These are phyloP conservation scores for Grammomys surdaster DNA, from an alignment of 2,113 vertebrate genomes.

Conservation along the genomic window DNA sequence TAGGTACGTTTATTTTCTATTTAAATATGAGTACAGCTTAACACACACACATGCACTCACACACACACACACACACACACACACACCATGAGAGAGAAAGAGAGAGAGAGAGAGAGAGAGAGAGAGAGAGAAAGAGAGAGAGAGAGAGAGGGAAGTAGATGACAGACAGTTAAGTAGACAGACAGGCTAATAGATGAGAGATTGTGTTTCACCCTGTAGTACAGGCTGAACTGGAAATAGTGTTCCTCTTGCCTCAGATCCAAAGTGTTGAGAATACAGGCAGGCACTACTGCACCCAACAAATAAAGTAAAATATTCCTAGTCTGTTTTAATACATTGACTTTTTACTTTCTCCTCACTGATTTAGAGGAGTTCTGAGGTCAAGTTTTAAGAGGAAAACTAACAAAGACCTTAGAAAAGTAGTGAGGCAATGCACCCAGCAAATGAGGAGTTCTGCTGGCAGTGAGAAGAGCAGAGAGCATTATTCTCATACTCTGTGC, in stretches of 20 bases:
- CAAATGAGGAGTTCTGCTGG: not conserved
- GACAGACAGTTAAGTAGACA: no score
- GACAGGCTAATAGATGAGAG: not conserved
- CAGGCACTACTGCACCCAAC: not conserved
- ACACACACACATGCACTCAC: not conserved
- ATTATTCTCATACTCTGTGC: not conserved
- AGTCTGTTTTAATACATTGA: not conserved
- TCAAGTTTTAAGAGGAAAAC: not conserved
- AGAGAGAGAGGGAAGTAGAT: no score
- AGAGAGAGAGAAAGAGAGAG: not conserved
- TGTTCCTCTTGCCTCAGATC: not conserved
- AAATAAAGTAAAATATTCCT: not conserved
- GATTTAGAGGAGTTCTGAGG: not conserved
- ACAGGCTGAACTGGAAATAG: not conserved
- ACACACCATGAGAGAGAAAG: not conserved
- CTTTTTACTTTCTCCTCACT: slow-evolving; percentile 35
- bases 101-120: not conserved
- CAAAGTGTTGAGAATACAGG: not conserved
- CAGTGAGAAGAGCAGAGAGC: not conserved
- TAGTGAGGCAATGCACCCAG: not conserved
- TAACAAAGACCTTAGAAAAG: not conserved
- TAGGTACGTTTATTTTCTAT: not conserved
- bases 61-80: not conserved
- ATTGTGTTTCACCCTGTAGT: no score
- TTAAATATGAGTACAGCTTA: not conserved